Evolutionary conservation across 1,140 invertebrate genomes (phyloP).

Genomic region (Trachymyrmex septentrionalis): DNA sequence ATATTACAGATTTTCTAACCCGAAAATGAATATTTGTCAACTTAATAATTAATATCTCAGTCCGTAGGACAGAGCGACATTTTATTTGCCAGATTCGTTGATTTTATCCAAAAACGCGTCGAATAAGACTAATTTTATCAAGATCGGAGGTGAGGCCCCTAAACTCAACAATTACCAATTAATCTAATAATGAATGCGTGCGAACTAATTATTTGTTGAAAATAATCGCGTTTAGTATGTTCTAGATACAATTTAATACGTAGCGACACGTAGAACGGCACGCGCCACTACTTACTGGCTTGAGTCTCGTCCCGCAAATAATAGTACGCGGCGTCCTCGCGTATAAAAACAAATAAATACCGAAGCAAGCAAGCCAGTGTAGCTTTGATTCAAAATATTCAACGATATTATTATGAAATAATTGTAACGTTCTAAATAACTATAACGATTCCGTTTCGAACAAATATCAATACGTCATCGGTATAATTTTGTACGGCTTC

Average conservation of each 20-base stretch:
- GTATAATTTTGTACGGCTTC: neutral
- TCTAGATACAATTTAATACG: neutral
- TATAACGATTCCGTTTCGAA: neutral
- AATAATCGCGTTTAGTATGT: neutral
- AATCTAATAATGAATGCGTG: neutral
- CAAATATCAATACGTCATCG: neutral
- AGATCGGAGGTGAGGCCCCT: too few species aligned
- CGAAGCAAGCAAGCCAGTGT: neutral
- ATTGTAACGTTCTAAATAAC: neutral
- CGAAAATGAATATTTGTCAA: too few species aligned
- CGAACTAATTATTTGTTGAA: neutral
- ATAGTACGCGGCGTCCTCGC: neutral
- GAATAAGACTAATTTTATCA: too few species aligned
- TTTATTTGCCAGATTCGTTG: too few species aligned
- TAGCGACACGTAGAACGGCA: neutral
- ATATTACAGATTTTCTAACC: too few species aligned
- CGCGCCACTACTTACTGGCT: neutral
- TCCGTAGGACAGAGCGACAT: too few species aligned
- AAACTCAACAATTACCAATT: too few species aligned
- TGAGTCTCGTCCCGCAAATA: neutral
- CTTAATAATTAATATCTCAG: too few species aligned
- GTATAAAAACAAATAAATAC: neutral
- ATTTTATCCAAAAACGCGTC: too few species aligned
- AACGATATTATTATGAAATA: neutral
- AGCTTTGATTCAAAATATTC: neutral